Evolutionary conservation across 2,797 vertebrate species (phyloP).

Genomic region (Neomorphus geoffroyi): DNA sequence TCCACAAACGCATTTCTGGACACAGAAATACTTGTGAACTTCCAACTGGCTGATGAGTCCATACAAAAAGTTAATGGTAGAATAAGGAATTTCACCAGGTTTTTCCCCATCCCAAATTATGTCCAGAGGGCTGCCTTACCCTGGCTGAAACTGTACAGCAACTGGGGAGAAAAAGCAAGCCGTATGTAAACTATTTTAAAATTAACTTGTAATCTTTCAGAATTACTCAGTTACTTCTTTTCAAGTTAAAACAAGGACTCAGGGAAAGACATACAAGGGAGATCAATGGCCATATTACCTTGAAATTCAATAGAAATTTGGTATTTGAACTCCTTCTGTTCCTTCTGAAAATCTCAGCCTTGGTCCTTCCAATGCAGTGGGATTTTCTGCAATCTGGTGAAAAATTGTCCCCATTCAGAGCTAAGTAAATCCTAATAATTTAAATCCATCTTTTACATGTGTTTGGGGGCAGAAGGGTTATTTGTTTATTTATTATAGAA

Average conservation of each 20-base stretch:
- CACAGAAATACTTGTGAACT: neutral
- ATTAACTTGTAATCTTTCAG: neutral
- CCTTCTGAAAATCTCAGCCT: slow-evolving; percentile 10
- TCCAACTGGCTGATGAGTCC: neutral
- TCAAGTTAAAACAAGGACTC: neutral
- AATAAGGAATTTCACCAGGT: neutral
- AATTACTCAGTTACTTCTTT: neutral
- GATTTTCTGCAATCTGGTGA: neutral
- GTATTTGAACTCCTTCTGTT: neutral
- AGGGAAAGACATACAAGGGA: neutral
- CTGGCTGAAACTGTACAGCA: neutral
- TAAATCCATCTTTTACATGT: slow-evolving; percentile 39
- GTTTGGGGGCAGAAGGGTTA: neutral
- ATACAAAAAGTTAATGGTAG: neutral
- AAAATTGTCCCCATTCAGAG: slow-evolving; percentile 36
- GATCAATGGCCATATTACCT: neutral
- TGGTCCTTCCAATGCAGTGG: neutral
- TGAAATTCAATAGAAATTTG: neutral
- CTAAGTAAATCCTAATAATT: slow-evolving; percentile 27
- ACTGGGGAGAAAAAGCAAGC: neutral
- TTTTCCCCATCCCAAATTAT: neutral
- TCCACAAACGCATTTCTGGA: neutral
- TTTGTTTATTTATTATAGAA: slow-evolving; percentile 58
- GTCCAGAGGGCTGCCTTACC: neutral
- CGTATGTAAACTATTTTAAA: neutral